phyloP scores from a whole-genome alignment of 1,140 invertebrate genomes.

The Heterodera carotae region DNA sequence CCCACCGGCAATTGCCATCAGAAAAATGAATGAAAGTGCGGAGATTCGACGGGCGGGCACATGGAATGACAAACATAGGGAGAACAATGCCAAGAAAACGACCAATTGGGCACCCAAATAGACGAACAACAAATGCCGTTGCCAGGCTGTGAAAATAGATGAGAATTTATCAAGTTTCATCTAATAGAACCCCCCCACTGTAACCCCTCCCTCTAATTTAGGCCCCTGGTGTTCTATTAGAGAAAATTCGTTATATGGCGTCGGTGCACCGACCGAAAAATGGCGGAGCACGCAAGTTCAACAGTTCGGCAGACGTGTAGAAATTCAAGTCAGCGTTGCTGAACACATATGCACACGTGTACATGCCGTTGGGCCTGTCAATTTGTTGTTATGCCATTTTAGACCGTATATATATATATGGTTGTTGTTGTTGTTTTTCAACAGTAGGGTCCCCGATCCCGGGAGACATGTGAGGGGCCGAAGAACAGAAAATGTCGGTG shows the following conservation, averaged over 20 bases:
- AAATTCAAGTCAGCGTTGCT: constrained; percentile 50
- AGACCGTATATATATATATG: too few species aligned
- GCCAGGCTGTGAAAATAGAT: constrained; percentile 48
- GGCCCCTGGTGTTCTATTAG: too few species aligned
- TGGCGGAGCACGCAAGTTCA: constrained; percentile 48
- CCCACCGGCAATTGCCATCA: constrained; percentile 42
- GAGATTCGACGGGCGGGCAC: constrained; percentile 32
- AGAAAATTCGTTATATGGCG: constrained; percentile 19
- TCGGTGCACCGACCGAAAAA: constrained; percentile 57
- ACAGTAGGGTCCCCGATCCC: too few species aligned
- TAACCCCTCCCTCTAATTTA: too few species aligned
- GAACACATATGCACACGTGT: constrained; percentile 54
- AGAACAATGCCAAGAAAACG: constrained; percentile 43
- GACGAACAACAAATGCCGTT: constrained; percentile 42
- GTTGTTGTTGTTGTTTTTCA: not conserved
- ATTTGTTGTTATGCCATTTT: constrained; percentile 12
- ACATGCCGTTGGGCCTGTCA: constrained; percentile 49
- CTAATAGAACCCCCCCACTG: too few species aligned
- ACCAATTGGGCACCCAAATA: constrained; percentile 44
- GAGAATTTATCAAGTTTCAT: not conserved
- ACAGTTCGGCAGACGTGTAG: constrained; percentile 46
- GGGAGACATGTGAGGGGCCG: too few species aligned
- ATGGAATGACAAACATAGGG: constrained; percentile 48
- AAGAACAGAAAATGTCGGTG: too few species aligned
- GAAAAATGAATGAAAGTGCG: constrained; percentile 37